phyloP scores from a whole-genome alignment of 2,888 invertebrate species.

The Dioctria rufipes region DNA sequence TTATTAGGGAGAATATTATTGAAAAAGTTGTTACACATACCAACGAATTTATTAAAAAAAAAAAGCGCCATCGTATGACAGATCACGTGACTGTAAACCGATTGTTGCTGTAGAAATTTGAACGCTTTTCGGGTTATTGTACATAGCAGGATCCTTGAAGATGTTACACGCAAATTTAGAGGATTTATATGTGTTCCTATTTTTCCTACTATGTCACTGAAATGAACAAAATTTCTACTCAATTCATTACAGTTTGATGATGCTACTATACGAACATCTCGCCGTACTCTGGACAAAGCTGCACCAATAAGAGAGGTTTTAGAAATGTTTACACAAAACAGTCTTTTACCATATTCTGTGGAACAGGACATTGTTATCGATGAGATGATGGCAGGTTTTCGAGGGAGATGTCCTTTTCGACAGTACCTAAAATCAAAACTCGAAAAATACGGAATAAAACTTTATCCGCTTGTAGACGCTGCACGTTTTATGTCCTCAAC shows the following conservation, averaged over 20 bases:
- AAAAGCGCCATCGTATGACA: slow-evolving; percentile 24
- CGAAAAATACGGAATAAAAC: slow-evolving; percentile 43
- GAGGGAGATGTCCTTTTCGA: slow-evolving; percentile 59
- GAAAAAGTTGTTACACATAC: slow-evolving; percentile 14
- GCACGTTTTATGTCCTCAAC: slow-evolving; percentile 26
- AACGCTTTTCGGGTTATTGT: slow-evolving; percentile 11
- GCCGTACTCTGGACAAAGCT: slow-evolving; percentile 34
- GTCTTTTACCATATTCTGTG: slow-evolving; percentile 31
- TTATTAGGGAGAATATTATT: slow-evolving; percentile 19
- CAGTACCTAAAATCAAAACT: slow-evolving; percentile 37
- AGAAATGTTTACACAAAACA: slow-evolving; percentile 15
- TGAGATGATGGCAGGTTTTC: slow-evolving; percentile 61
- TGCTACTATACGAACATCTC: slow-evolving; percentile 2
- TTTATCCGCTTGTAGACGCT: slow-evolving; percentile 21
- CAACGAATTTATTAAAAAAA: slow-evolving; percentile 24
- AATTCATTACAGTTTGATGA: slow-evolving; percentile 32
- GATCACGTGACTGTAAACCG: slow-evolving; percentile 13
- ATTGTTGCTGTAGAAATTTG: slow-evolving; percentile 23
- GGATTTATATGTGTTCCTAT: slow-evolving; percentile 23
- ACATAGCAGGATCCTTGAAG: slow-evolving; percentile 8
- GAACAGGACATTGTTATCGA: slow-evolving; percentile 61
- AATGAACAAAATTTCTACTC: slow-evolving; percentile 22
- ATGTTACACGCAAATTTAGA: slow-evolving; percentile 27
- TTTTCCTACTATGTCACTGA: slow-evolving; percentile 31
- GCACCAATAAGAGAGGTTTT: slow-evolving; percentile 36